Base-by-base conservation (phyloP, 2,797 vertebrate species). In the Sebastes hubbsi region DNA sequence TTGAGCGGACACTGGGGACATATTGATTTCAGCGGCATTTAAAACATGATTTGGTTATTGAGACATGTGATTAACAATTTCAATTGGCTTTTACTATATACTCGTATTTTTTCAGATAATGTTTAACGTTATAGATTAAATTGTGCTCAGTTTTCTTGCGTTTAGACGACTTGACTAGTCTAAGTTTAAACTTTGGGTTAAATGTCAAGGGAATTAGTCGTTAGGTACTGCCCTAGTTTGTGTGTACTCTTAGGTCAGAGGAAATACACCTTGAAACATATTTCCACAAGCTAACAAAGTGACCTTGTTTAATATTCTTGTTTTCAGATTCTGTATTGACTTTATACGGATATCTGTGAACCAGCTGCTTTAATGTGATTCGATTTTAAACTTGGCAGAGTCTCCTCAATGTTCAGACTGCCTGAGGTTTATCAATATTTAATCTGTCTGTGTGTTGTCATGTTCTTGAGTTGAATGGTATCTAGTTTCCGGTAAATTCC, bases 341-440 rank as follows among this genome's bases (percentile, higher is more conserved):
- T 69, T 73, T 30, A n/a, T 55, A 67, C 56, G 38, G 13, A 75
- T 67, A 67, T 76, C 70, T 72, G 63, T 65, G 42, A 82, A 77
- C 30, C 69, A 71, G 61, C 81, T 84, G 74, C 75, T 84, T 83
- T 83, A 72, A 81, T 81, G 61, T n/a, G 49, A 69, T 87, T 90
- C 2, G 16, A 81, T 86, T 85, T 77, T 22, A 69, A 87, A 77
- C 34, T 76, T 85, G 59, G 29, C 70, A 36, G 29, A 69, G 29
- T 72, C 49, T 70, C 55, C 61, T 63, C 5, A 6, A 58, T 77
- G 72, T 83, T 71, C 64, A 69, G 69, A 69, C 66, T 30, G 54
- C 65, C 59, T 30, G 32, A 72, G 30, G 24, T 13, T 76, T 68
- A 89, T 91, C 81, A 74, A 88, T 90, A 91, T 81, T 75, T 84